phyloP scores from a whole-genome alignment of 1,140 invertebrate species.

The honey bee (Apis mellifera) region Amel_HAv3.1 CM009941.2:15060501-15061000 shows the following conservation, averaged over 20 bases:
- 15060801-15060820: conserved; percentile 38
- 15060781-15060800: conserved; percentile 74
- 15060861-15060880: conserved; percentile 75
- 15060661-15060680: conserved; percentile 69
- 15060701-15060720: conserved; percentile 71
- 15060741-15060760: conserved; percentile 69
- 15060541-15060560: background rate
- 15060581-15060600: conserved; percentile 75
- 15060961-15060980: conserved; percentile 72
- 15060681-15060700: conserved; percentile 74
- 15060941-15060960: conserved; percentile 76
- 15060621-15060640: conserved; percentile 66
- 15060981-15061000: conserved; percentile 77
- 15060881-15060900: conserved; percentile 77
- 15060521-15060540: background rate
- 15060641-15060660: conserved; percentile 67
- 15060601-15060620: conserved; percentile 74
- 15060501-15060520: conserved; percentile 71
- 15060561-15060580: background rate
- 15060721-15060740: conserved; percentile 72
- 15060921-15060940: conserved; percentile 76
- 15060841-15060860: background rate
- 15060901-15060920: conserved; percentile 76
- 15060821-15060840: background rate
- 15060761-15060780: conserved; percentile 70